Evolutionary conservation across 1,140 invertebrate genomes (phyloP).

Genomic region (Caenorhabditis elegans): WBcel235 BX284606.5:10744001-10744500

Average conservation of each 20-base stretch:
- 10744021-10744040: too few relatives aligned
- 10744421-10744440: background rate
- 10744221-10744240: conserved; percentile 24
- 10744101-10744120: background rate
- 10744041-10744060: too few relatives aligned
- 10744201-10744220: too few relatives aligned
- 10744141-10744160: conserved; percentile 3
- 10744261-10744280: background rate
- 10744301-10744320: background rate
- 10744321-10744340: background rate
- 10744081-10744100: conserved; percentile 16
- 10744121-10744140: background rate
- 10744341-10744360: too few relatives aligned
- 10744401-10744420: background rate
- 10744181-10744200: too few relatives aligned
- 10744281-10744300: background rate
- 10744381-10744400: too few relatives aligned
- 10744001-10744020: too few relatives aligned
- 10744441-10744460: background rate
- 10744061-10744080: too few relatives aligned
- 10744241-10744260: background rate
- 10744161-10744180: background rate
- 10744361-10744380: too few relatives aligned
- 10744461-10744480: background rate
- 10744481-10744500: background rate